Conservation (phyloP, 2,797 vertebrate species). For the Otolemur crassicaudatus region DNA sequence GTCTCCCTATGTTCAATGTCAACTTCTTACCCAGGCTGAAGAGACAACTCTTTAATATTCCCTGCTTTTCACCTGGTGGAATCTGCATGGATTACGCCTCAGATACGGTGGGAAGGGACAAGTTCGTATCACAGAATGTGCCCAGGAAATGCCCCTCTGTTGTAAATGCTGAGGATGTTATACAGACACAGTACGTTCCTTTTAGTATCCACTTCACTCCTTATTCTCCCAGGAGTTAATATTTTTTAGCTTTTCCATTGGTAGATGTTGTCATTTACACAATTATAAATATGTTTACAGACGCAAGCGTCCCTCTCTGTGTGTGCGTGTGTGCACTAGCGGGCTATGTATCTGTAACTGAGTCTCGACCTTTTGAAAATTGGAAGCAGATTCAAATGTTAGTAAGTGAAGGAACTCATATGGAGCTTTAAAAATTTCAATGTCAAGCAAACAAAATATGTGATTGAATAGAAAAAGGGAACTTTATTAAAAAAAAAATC, state of each 20-base stretch:
- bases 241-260: background rate
- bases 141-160: background rate
- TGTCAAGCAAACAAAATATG: background rate
- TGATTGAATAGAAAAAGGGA: background rate
- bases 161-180: background rate
- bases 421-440: background rate
- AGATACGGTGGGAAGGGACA: background rate
- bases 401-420: background rate
- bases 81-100: accelerated
- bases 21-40: background rate
- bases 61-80: background rate
- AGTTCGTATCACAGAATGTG: background rate
- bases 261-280: background rate
- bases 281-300: background rate
- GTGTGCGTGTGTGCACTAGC: background rate
- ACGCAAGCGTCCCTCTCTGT: background rate
- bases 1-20: background rate
- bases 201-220: background rate
- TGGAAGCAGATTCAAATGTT: background rate
- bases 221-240: background rate
- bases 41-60: background rate
- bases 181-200: background rate
- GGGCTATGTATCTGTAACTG: background rate
- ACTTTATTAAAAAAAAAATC: background rate
- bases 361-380: background rate